Conservation (phyloP, 2,797 vertebrate species). For the Enteromius mattozi region DNA sequence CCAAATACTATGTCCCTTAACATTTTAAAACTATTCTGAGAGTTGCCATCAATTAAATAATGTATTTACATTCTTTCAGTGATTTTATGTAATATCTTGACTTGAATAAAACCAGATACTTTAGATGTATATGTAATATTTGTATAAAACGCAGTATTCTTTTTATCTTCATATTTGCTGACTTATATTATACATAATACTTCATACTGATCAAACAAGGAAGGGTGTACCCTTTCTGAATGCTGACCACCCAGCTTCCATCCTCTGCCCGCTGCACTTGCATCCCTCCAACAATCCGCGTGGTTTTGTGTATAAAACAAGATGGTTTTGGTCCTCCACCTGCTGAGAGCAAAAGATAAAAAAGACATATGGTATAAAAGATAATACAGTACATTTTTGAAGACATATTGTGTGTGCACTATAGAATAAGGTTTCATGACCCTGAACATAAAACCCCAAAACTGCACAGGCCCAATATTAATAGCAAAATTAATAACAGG, state of each 20-base stretch:
- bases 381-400: background rate
- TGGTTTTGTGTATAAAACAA: conserved; percentile 80
- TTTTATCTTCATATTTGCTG: background rate
- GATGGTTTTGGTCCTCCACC: conserved; percentile 69
- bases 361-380: conserved; percentile 20
- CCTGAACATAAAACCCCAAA: background rate
- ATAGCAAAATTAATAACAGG: background rate
- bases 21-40: background rate
- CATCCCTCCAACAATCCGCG: conserved; percentile 92
- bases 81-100: background rate
- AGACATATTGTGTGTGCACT: background rate
- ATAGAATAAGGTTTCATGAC: background rate
- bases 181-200: background rate
- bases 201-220: background rate
- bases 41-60: background rate
- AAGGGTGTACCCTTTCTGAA: conserved; percentile 80
- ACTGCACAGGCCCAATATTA: background rate
- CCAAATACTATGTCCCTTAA: background rate
- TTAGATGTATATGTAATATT: background rate
- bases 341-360: conserved; percentile 25
- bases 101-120: background rate
- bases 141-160: background rate
- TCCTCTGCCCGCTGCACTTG: conserved; percentile 84
- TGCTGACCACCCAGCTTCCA: conserved; percentile 95
- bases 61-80: background rate